phyloP scores from a whole-genome alignment of 2,888 invertebrate species.

The Oscheius sp. region DNA sequence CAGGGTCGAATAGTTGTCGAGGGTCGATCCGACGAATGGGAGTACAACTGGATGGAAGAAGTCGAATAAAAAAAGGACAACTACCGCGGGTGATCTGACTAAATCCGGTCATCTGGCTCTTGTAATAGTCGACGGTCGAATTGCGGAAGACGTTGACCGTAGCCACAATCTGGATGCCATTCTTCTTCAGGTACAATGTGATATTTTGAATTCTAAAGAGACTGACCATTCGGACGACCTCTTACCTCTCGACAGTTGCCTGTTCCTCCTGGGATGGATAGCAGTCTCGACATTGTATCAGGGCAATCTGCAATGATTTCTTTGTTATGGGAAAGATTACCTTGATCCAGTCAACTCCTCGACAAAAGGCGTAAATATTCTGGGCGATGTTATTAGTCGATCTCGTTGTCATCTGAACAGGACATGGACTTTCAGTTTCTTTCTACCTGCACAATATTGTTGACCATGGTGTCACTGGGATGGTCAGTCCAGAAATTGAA shows the following conservation, averaged over 20 bases:
- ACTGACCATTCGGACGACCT: background rate
- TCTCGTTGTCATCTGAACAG: slow-evolving; percentile 43
- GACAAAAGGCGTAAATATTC: slow-evolving; percentile 42
- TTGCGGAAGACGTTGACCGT: background rate
- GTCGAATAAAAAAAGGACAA: background rate
- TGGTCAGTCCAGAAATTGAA: slow-evolving; percentile 48
- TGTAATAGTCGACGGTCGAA: slow-evolving; percentile 10
- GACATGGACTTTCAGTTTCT: background rate
- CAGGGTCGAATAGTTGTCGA: slow-evolving; percentile 45
- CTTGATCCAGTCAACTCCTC: slow-evolving; percentile 48
- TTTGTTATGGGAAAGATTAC: background rate
- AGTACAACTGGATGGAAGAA: slow-evolving; percentile 45
- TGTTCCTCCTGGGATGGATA: slow-evolving; percentile 16
- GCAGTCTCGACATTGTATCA: slow-evolving; percentile 25
- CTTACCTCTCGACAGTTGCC: slow-evolving; percentile 6
- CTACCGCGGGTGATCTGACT: slow-evolving; percentile 1
- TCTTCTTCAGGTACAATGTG: slow-evolving; percentile 18
- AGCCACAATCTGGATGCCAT: background rate
- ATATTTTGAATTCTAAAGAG: slow-evolving; percentile 31
- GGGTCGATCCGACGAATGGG: slow-evolving; percentile 49
- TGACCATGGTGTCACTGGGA: slow-evolving; percentile 31
- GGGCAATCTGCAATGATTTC: background rate
- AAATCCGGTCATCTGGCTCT: background rate
- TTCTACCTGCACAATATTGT: slow-evolving; percentile 40
- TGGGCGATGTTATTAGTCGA: slow-evolving; percentile 47